Percentiles rank a stretch among this genome's conserved stretches.
Evolutionary conservation across 2,113 vertebrate genomes (phyloP).

Genomic region (Coptodon rendalli): DNA sequence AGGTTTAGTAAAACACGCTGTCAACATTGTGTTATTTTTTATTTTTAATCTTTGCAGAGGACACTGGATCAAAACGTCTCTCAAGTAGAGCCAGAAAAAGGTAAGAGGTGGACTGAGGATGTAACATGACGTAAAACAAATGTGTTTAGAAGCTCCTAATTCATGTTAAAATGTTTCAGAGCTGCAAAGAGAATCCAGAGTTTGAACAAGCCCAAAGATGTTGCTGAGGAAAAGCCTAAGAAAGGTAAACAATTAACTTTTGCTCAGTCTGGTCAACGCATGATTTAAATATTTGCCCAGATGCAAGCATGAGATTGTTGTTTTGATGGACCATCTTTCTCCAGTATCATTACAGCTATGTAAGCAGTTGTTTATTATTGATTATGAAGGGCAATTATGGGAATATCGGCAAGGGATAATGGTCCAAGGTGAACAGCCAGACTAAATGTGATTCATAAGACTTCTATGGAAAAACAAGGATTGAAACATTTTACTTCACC

Average conservation of each 20-base stretch:
- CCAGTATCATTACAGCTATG: neutral
- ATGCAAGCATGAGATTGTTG: neutral
- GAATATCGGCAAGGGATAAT: neutral
- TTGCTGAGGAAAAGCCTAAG: conserved; percentile 29
- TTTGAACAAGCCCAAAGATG: conserved; percentile 24
- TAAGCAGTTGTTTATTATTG: neutral
- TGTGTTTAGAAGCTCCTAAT: neutral
- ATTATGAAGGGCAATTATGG: neutral
- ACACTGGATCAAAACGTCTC: conserved; percentile 71
- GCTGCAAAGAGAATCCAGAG: conserved; percentile 64
- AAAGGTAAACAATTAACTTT: conserved; percentile 52
- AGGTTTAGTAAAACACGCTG: neutral
- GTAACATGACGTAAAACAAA: neutral
- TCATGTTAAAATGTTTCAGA: conserved; percentile 40
- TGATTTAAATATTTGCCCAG: neutral
- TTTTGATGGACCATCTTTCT: neutral
- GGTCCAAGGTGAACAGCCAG: neutral
- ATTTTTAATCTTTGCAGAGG: conserved; percentile 23
- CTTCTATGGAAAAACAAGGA: neutral
- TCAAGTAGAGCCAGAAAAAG: conserved; percentile 83
- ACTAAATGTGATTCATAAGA: neutral
- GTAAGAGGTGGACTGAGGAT: conserved; percentile 50
- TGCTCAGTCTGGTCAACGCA: neutral
- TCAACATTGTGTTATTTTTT: neutral
- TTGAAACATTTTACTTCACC: neutral